These are phyloP conservation scores for Clarias platycephalus DNA, from an alignment of 2,797 vertebrate species.

Conservation along the genomic window DNA sequence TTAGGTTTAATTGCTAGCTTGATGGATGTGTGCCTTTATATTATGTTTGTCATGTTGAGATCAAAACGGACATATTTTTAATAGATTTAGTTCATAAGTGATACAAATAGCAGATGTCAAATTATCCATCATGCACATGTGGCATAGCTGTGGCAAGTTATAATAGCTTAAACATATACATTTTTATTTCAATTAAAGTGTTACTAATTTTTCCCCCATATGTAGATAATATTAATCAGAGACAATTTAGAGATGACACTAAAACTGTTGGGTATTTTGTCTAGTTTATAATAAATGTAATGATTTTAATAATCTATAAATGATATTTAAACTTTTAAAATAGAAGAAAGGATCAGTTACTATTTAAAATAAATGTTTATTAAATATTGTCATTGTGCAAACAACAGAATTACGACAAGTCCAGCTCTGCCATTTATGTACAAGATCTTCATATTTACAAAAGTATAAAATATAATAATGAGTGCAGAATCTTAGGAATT, in stretches of 20 bases:
- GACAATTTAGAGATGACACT: not conserved
- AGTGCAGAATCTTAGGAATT: too few relatives aligned
- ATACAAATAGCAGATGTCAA: constrained; percentile 1
- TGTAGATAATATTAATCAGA: not conserved
- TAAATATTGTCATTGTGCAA: too few relatives aligned
- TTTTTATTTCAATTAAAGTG: not conserved
- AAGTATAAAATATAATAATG: too few relatives aligned
- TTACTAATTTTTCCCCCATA: not conserved
- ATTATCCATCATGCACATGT: not conserved
- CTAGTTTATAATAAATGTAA: not conserved
- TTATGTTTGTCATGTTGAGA: not conserved
- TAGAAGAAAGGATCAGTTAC: not conserved
- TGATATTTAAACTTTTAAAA: not conserved
- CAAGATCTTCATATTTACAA: too few relatives aligned
- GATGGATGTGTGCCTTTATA: not conserved
- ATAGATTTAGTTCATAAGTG: constrained; percentile 5
- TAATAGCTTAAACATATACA: not conserved
- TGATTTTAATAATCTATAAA: not conserved
- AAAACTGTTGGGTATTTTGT: not conserved
- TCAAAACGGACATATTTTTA: not conserved
- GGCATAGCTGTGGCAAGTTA: not conserved
- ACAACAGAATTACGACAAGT: too few relatives aligned
- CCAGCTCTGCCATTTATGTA: too few relatives aligned
- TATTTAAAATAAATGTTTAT: too few relatives aligned
- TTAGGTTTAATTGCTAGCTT: constrained; percentile 1